A percentile compares a stretch with the other conserved stretches of the same genome.
phyloP scores from a whole-genome alignment of 2,888 invertebrate species.

The Zonitis immaculata region DNA sequence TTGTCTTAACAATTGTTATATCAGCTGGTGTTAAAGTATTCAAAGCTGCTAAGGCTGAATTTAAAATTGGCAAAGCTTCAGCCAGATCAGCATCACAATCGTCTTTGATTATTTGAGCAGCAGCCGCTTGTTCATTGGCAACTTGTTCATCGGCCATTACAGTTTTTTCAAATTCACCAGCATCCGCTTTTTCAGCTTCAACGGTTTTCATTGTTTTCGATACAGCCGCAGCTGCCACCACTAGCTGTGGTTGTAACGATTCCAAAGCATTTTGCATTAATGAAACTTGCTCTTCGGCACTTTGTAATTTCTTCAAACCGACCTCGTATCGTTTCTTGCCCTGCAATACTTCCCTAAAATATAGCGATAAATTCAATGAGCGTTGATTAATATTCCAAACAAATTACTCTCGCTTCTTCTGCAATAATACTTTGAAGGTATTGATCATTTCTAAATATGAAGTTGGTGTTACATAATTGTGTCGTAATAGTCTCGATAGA shows the following conservation, averaged over 20 bases:
- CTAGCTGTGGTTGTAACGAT: conserved; percentile 80
- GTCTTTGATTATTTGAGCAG: conserved; percentile 81
- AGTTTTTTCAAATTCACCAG: conserved; percentile 74
- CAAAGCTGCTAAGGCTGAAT: conserved; percentile 79
- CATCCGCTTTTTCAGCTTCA: conserved; percentile 81
- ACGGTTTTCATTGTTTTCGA: conserved; percentile 82
- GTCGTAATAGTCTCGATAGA: conserved; percentile 61
- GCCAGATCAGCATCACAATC: conserved; percentile 90
- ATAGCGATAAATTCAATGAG: too few relatives aligned
- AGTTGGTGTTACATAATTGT: conserved; percentile 89
- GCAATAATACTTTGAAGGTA: conserved; percentile 78
- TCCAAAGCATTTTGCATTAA: conserved; percentile 81
- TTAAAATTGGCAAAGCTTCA: conserved; percentile 87
- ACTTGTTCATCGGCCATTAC: conserved; percentile 75
- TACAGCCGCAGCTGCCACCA: conserved; percentile 81
- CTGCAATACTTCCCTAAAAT: conserved; percentile 56
- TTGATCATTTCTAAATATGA: conserved; percentile 89
- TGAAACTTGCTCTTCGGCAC: conserved; percentile 73
- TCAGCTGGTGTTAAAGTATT: conserved; percentile 87
- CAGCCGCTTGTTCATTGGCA: conserved; percentile 71
- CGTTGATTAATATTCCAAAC: too few relatives aligned
- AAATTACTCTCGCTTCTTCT: conserved; percentile 70
- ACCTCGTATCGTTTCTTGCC: conserved; percentile 43
- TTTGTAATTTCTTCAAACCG: conserved; percentile 80
- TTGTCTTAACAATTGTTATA: conserved; percentile 89